Conservation (phyloP, 2,797 vertebrate species). For the Girardinus metallicus region DNA sequence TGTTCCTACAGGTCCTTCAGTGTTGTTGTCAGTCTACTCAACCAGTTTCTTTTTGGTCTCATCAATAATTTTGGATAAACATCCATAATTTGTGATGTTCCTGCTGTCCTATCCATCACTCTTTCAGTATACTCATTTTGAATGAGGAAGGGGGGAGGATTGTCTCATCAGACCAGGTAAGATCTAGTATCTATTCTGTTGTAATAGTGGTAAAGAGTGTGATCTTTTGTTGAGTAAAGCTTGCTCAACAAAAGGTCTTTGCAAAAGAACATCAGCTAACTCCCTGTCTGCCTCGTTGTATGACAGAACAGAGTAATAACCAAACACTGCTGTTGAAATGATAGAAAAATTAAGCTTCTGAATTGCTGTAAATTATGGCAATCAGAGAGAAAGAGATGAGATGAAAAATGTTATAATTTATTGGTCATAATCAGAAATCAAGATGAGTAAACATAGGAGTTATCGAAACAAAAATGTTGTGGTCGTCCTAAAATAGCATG, state of each 20-base stretch:
- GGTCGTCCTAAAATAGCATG: background rate
- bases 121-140: too few relatives aligned
- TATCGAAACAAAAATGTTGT: background rate
- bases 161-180: background rate
- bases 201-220: background rate
- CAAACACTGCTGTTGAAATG: background rate
- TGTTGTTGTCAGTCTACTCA: background rate
- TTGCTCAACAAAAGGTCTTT: background rate
- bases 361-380: background rate
- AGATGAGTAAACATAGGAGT: background rate
- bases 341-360: background rate
- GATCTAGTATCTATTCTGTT: background rate
- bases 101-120: too few relatives aligned
- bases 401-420: background rate
- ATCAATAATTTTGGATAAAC: background rate
- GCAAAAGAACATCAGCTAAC: background rate
- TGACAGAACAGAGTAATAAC: background rate
- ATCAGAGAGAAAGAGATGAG: background rate
- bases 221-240: background rate
- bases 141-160: too few relatives aligned
- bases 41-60: background rate
- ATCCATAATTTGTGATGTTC: too few relatives aligned
- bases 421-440: background rate
- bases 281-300: background rate
- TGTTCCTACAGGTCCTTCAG: background rate